A percentile compares a stretch with the other conserved stretches of the same genome.
phyloP scores from a whole-genome alignment of 2,888 invertebrate genomes.

The Phaonia tiefii region DNA sequence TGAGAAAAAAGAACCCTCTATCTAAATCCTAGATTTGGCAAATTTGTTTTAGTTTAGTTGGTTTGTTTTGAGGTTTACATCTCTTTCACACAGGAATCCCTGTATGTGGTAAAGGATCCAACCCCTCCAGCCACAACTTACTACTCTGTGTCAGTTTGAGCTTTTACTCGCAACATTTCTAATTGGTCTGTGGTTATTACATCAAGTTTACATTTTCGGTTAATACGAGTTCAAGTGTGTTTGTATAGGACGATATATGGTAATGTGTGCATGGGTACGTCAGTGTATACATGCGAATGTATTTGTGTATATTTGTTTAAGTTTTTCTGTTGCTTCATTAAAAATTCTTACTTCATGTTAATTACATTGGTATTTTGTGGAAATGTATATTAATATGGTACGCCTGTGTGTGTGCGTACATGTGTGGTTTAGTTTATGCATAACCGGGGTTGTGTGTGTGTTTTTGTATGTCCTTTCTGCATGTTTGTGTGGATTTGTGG shows the following conservation, averaged over 20 bases:
- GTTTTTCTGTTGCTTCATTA: conserved; percentile 53
- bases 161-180: conserved; percentile 21
- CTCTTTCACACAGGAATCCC: background rate
- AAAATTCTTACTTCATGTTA: conserved; percentile 50
- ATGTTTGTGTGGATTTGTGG: background rate
- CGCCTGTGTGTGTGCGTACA: background rate
- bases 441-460: too few relatives aligned
- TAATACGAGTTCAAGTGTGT: conserved; percentile 14
- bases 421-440: background rate
- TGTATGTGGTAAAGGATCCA: background rate
- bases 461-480: too few relatives aligned
- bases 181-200: conserved; percentile 59
- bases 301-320: conserved; percentile 16
- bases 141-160: too few relatives aligned
- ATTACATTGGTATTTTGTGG: conserved; percentile 51
- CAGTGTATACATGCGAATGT: background rate
- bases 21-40: background rate
- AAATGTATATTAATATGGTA: conserved; percentile 32
- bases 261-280: background rate
- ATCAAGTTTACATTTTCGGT: conserved; percentile 49
- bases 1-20: background rate
- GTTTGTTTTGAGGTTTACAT: background rate
- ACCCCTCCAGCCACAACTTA: too few relatives aligned
- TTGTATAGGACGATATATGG: conserved; percentile 9
- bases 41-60: conserved; percentile 3